Percentiles rank a stretch among this genome's conserved stretches.
These are phyloP conservation scores for Cyprinus carpio DNA, from an alignment of 2,113 vertebrate genomes.

Conservation along the genomic window DNA sequence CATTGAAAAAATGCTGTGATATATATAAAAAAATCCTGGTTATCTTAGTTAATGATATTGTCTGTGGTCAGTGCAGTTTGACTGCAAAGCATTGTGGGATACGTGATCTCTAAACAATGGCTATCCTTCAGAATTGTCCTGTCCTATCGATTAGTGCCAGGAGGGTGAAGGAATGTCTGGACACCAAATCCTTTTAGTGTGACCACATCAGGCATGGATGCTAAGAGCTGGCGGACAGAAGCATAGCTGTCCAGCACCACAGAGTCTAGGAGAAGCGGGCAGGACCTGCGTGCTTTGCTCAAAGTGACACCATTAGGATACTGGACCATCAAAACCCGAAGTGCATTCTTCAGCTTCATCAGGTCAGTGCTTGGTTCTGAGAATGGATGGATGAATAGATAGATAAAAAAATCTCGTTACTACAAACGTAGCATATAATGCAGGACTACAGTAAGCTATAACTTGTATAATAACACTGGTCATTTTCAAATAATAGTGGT, in stretches of 20 bases:
- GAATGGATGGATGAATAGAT: neutral
- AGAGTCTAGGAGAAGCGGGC: constrained; percentile 43
- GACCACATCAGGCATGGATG: constrained; percentile 56
- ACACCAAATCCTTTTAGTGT: constrained; percentile 44
- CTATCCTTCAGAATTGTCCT: neutral
- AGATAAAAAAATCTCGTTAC: neutral
- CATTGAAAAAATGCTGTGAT: neutral
- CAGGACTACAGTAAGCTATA: neutral
- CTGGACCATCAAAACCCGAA: constrained; percentile 22
- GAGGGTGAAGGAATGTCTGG: constrained; percentile 47
- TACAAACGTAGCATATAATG: neutral
- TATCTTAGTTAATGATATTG: neutral
- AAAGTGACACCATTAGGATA: constrained; percentile 41
- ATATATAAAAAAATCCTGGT: neutral
- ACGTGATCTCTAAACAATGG: neutral
- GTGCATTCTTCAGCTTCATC: constrained; percentile 28
- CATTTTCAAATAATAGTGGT: neutral
- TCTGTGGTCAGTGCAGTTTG: neutral
- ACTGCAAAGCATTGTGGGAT: neutral
- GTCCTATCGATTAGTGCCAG: neutral
- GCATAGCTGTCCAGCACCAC: constrained; percentile 29
- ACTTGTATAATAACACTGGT: neutral
- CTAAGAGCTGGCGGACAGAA: constrained; percentile 54
- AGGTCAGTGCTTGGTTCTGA: neutral
- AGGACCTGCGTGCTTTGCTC: constrained; percentile 40